Evolutionary conservation across 53 echinoderm and acorn worm genomes (phyloP), one percentile per base, ranked within the genome.

Genomic region (Antedon mediterranea): DNA sequence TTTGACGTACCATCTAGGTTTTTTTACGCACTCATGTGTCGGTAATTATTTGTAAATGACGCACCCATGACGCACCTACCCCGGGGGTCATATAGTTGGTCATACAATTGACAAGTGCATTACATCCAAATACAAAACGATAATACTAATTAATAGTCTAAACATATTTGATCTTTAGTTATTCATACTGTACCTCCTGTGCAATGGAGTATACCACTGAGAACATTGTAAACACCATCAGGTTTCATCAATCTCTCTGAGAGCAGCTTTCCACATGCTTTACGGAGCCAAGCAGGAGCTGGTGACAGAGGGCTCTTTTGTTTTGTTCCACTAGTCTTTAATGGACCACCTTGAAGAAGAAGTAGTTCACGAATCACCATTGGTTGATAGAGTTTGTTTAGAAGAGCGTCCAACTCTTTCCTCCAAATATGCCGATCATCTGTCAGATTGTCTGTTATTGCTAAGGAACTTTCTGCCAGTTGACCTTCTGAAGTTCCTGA

Each of bases 331-430:
- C 87, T 80, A 0, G 71, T 23, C 30, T 30, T 42, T 23, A 86
- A 85, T 73, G 87, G 87, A 20, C 89, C 89, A 31, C 93, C 89
- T 71, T 98, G 98, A 0, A 98, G 81, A 23, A 98, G 30, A 11
- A 98, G 86, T 2, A 93, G 88, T 75, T 98, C 92, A 72, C 84
- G 88, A 71, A 98, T 91, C 13, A 98, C 81, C 28, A 85, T 71
- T 23, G 98, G 98, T 71, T 92, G 97, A 70, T 88, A 98, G 80
- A 88, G 75, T 71, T 77, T 88, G 33, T 75, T 70, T 34, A 86
- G 34, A 33, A 97, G 85, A 32, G 81, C 72, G 41, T 82, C 77
- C 32, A 98, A 77, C 34, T 92, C 74, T 42, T 75, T n/a, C 76
- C 78, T 76, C 71, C 88, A 86, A 80, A 80, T 83, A 18, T 57